phyloP scores from a whole-genome alignment of 2,888 invertebrate species.

The Hypsopygia costalis region DNA sequence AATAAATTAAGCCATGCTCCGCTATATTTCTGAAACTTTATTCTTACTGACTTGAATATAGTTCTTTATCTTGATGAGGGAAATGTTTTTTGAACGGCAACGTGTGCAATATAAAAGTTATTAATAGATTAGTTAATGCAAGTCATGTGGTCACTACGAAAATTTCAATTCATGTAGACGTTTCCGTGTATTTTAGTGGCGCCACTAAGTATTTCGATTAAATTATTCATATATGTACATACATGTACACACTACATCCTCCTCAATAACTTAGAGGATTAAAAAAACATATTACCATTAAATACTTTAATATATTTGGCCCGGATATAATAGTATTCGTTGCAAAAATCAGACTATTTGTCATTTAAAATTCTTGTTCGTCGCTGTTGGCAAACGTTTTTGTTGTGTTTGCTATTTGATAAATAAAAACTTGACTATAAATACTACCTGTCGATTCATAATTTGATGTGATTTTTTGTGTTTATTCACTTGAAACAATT shows the following conservation, averaged over 20 bases:
- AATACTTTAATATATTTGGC: constrained; percentile 1
- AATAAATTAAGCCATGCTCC: too few relatives aligned
- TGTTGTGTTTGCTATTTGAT: too few relatives aligned
- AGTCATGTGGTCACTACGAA: too few relatives aligned
- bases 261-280: constrained; percentile 17
- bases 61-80: too few relatives aligned
- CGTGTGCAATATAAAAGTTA: too few relatives aligned
- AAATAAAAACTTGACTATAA: not conserved
- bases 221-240: constrained; percentile 29
- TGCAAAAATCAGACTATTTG: not conserved
- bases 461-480: constrained; percentile 4
- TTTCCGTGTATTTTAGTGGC: constrained; percentile 33
- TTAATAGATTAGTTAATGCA: too few relatives aligned
- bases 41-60: too few relatives aligned
- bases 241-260: constrained; percentile 19
- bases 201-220: constrained; percentile 18
- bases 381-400: too few relatives aligned
- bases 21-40: too few relatives aligned
- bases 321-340: constrained; percentile 9
- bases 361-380: not conserved
- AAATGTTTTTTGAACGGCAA: too few relatives aligned
- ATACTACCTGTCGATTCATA: not conserved
- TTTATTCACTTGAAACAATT: constrained; percentile 4
- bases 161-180: constrained; percentile 6
- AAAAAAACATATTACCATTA: constrained; percentile 15